Evolutionary conservation across 2,797 vertebrate genomes (phyloP).

Genomic region (Sebastes steindachneri): DNA sequence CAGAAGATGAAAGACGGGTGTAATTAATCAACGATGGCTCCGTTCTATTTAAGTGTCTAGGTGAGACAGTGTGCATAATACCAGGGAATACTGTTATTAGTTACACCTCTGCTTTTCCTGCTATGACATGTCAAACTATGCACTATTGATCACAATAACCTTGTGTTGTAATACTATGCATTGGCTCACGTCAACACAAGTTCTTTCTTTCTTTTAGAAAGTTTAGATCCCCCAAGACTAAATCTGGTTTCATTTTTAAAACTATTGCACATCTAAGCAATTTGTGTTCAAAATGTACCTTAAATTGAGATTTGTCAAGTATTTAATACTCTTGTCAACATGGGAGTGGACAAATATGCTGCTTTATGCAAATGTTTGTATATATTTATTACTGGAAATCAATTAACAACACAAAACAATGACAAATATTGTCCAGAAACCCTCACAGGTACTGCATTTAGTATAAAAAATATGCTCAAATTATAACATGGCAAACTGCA

Average conservation of each 20-base stretch:
- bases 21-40: too few species aligned
- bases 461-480: rapidly evolving
- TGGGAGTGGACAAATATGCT: too few species aligned
- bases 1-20: background rate
- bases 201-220: background rate
- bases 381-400: too few species aligned
- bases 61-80: background rate
- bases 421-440: too few species aligned
- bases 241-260: background rate
- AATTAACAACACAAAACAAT: too few species aligned
- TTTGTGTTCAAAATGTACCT: background rate
- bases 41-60: background rate
- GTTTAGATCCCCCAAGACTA: background rate
- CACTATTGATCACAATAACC: background rate
- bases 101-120: background rate
- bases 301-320: too few species aligned
- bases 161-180: background rate
- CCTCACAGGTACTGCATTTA: too few species aligned
- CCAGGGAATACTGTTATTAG: background rate
- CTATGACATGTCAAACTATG: background rate
- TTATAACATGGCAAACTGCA: too few species aligned
- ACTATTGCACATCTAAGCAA: background rate
- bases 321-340: too few species aligned
- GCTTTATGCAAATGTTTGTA: too few species aligned
- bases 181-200: background rate